Percentiles rank a stretch among this genome's conserved stretches.
Evolutionary conservation across 2,797 vertebrate genomes (phyloP).

Genomic region (Linurgus olivaceus): DNA sequence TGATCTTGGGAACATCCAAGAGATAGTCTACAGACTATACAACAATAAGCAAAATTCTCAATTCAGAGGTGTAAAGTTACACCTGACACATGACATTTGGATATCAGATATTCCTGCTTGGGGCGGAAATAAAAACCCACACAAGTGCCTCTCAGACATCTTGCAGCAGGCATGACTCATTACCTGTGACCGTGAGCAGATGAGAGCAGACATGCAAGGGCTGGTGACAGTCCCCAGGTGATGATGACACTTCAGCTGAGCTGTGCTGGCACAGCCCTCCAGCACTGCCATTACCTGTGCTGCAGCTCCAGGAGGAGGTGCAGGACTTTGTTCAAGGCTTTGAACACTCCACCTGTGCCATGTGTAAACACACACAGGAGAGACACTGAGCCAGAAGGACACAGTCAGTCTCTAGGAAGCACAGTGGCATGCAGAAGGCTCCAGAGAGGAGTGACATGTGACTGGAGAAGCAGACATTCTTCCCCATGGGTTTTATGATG

Average conservation of each 20-base stretch:
- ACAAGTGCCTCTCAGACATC: neutral
- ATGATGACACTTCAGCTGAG: neutral
- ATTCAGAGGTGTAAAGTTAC: conserved; percentile 10
- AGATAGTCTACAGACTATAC: neutral
- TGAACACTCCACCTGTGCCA: neutral
- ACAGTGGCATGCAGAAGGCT: rapidly evolving
- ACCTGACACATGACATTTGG: neutral
- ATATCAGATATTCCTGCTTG: neutral
- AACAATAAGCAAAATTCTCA: conserved; percentile 27
- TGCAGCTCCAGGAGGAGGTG: neutral
- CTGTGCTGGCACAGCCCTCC: neutral
- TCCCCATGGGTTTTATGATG: neutral
- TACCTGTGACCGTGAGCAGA: rapidly evolving
- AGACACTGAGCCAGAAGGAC: neutral
- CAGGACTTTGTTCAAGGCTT: neutral
- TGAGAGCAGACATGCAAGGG: neutral
- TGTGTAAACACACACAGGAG: rapidly evolving
- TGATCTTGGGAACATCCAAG: conserved; percentile 35
- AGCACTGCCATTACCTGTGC: neutral
- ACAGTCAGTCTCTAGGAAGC: neutral
- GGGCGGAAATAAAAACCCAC: neutral
- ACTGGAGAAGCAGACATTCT: neutral
- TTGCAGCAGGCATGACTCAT: neutral
- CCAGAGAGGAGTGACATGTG: neutral
- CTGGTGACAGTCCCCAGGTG: neutral